phyloP scores from a whole-genome alignment of 2,888 invertebrate species.

The Spialia ferax region DNA sequence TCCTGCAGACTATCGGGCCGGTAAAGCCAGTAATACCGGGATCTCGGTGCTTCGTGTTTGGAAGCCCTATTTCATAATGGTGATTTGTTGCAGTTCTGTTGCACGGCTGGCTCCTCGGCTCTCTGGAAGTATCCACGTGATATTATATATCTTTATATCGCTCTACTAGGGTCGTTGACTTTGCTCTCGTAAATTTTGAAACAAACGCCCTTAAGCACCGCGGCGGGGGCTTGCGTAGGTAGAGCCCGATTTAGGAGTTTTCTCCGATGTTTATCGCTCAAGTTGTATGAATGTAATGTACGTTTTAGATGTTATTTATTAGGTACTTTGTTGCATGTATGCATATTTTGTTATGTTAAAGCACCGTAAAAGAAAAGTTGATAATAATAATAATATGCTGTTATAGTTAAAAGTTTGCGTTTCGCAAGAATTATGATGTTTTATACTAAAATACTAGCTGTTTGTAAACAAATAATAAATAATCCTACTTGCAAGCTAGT shows the following conservation, averaged over 20 bases:
- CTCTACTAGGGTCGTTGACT: conserved; percentile 4
- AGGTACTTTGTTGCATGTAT: not conserved
- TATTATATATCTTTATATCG: conserved; percentile 5
- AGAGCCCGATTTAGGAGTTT: conserved; percentile 3
- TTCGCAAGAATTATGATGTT: no score
- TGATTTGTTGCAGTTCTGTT: not conserved
- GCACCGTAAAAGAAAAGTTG: not conserved
- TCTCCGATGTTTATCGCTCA: conserved; percentile 7
- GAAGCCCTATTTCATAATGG: not conserved
- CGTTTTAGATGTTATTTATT: not conserved
- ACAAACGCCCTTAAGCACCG: conserved; percentile 11
- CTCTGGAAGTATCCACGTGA: conserved; percentile 2
- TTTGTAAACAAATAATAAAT: no score
- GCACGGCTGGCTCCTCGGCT: not conserved
- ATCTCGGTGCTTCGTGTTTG: not conserved
- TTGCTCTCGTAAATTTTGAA: conserved; percentile 17
- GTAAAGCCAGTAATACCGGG: no score
- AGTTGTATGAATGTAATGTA: not conserved
- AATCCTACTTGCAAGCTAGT: not conserved
- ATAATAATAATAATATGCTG: no score
- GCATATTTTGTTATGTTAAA: not conserved
- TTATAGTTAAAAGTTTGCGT: no score
- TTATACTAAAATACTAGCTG: no score
- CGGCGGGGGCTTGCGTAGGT: conserved; percentile 4
- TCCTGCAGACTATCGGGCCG: no score